These are phyloP conservation scores for Lymantria dispar DNA, from an alignment of 2,888 invertebrate species.

Conservation along the genomic window DNA sequence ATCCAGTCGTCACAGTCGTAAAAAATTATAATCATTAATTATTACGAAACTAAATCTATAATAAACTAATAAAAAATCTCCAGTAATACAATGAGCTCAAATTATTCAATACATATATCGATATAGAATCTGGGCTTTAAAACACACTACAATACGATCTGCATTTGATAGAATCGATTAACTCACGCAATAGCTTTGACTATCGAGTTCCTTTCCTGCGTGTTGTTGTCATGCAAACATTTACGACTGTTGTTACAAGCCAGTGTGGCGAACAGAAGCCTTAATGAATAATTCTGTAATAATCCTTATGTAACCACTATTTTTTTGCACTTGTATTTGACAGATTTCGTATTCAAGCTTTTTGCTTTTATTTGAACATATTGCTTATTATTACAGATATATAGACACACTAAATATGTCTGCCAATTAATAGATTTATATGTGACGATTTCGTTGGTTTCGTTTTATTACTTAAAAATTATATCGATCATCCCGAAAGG, in stretches of 20 bases:
- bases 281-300: constrained; percentile 4
- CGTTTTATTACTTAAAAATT: too few species aligned
- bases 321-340: background rate
- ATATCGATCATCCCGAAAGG: too few species aligned
- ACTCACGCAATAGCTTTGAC: background rate
- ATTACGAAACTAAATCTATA: too few species aligned
- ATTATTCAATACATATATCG: too few species aligned
- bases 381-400: background rate
- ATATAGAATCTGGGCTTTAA: too few species aligned
- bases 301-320: background rate
- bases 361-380: background rate
- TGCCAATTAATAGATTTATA: too few species aligned
- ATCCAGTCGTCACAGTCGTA: too few species aligned
- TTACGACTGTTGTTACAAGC: constrained; percentile 4
- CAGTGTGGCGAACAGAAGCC: constrained; percentile 1
- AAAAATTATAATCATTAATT: too few species aligned
- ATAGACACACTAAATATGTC: too few species aligned
- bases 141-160: background rate
- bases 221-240: constrained; percentile 9
- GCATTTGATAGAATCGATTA: constrained; percentile 1
- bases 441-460: too few species aligned
- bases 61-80: too few species aligned
- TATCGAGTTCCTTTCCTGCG: constrained; percentile 8
- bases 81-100: too few species aligned
- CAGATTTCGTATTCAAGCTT: background rate